Evolutionary conservation across 2,888 invertebrate species (phyloP).

Genomic region (Junonia oenone): DNA sequence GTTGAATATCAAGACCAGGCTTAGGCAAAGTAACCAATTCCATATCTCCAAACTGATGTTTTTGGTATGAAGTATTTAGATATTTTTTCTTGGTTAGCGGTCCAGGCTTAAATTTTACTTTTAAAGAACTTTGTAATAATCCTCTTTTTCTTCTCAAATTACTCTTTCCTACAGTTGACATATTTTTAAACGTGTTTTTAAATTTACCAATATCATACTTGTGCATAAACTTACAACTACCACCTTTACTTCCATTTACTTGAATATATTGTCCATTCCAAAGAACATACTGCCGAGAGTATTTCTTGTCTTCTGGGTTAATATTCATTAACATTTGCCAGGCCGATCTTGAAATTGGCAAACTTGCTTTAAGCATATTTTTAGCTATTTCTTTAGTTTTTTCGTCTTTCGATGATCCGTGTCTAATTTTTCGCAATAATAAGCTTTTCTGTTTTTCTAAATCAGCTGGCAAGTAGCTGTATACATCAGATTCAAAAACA

Average conservation of each 20-base stretch:
- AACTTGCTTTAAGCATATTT: constrained; percentile 48
- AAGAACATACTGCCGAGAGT: constrained; percentile 54
- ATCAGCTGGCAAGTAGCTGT: constrained; percentile 43
- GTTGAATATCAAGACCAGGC: constrained; percentile 66
- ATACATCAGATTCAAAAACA: constrained; percentile 56
- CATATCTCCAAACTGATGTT: constrained; percentile 61
- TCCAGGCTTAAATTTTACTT: constrained; percentile 76
- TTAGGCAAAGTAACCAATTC: constrained; percentile 71
- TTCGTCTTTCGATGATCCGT: constrained; percentile 48
- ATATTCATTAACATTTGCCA: constrained; percentile 70
- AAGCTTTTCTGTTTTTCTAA: constrained; percentile 54
- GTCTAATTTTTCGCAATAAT: constrained; percentile 57
- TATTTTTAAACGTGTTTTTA: constrained; percentile 32
- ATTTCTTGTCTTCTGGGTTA: constrained; percentile 48
- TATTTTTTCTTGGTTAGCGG: constrained; percentile 72
- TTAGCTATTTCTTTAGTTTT: constrained; percentile 51
- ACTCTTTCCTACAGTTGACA: constrained; percentile 27
- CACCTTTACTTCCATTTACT: constrained; percentile 60
- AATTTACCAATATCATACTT: constrained; percentile 45
- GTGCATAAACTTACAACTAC: constrained; percentile 52
- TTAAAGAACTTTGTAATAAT: constrained; percentile 51
- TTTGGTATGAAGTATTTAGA: constrained; percentile 64
- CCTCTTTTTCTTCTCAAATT: constrained; percentile 39
- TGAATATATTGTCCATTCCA: constrained; percentile 57
- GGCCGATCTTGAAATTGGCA: constrained; percentile 52